Base-by-base conservation (phyloP, 2,888 invertebrate species). In the Phrixothrix hirtus region DNA sequence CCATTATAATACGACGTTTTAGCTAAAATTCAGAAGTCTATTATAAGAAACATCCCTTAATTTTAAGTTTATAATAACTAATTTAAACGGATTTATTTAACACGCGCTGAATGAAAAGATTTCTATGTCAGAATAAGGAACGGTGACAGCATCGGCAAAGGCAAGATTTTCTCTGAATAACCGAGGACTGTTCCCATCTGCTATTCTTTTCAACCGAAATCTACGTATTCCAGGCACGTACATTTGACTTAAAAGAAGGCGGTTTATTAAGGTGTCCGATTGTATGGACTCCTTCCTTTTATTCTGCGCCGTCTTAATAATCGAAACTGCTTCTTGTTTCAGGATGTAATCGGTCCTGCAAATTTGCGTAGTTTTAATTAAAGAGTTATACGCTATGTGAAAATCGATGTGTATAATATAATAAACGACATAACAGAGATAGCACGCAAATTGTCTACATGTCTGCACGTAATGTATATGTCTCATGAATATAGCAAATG, bases 241-340 rank as follows among this genome's bases (percentile, higher is more conserved):
- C n/a, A 26, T 26, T 31, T 13, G 38, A 39, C 47, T 47, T 47
- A 47, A 47, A 47, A 39, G 39, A 27, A 37, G 44, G 36, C 44
- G 39, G 51, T 51, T 51, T 51, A 51, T 51, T 51, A 49, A 51
- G 51, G 44, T 51, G 51, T 44, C 44, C 37, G 51, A 32, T 39
- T 51, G 37, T 45, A 51, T 32, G 27, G 44, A 34, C 44, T 44
- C 38, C 44, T 38, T 45, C 30, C 32, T 44, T 36, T 38, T 27
- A 29, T 26, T 34, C 29, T n/a, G n/a, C 31, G 17, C 42, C 29
- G 35, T 42, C 41, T 49, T 42, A 36, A 51, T 38, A 44, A 45
- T 32, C 30, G 31, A 31, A 32, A 17, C 25, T 31, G 43, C 41
- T 37, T 32, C 25, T 38, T 32, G 50, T 38, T 26, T 26, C 32